Base-by-base conservation (phyloP, 1,140 invertebrate genomes). In the Agrilus planipennis region DNA sequence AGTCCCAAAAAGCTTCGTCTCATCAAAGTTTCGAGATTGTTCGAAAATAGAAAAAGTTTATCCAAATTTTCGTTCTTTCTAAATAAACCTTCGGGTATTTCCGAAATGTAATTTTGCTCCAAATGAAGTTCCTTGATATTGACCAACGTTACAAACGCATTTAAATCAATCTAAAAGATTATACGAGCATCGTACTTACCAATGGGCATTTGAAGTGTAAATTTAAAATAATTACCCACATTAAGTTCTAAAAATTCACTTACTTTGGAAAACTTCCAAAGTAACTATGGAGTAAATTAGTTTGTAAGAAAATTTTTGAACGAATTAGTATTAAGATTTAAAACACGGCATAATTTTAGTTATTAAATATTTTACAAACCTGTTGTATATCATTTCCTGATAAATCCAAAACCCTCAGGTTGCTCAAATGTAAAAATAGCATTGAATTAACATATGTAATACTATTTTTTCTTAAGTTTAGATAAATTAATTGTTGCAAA, bases 381-480 rank as follows among this genome's bases (percentile, higher is more conserved):
- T 56, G 43, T n/a, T 36, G 45, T n/a, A 62, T 47, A 43, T 52
- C 53, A 44, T 62, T 62, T 4, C 53, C 50, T 10, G 52, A 52
- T 19, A 74, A 48, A 39, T 68, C 57, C 7, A 74, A 56, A 41
- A 63, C 60, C 3, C 57, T 53, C 30, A 74, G 52, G 47, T 60
- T 58, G 0, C 49, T 52, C 40, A 73, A 51, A 34, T 59, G 57
- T 43, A 63, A 57, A 39, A 74, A 70, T 1, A 58, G 48, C 31
- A 65, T 40, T 31, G 55, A 52, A 7, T 61, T 51, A 34, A 72
- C 58, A 11, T 58, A 51, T 3, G 55, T 59, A 14, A 74, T 64
- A 49, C 53, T 57, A 46, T 74, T 74, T 39, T 66, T 64, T 3
- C 68, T 58, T 21, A 75, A 54, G 53, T 72, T 72, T 12, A 75